Conservation (phyloP, 1,140 invertebrate species). For the Eubasilissa regina region DNA sequence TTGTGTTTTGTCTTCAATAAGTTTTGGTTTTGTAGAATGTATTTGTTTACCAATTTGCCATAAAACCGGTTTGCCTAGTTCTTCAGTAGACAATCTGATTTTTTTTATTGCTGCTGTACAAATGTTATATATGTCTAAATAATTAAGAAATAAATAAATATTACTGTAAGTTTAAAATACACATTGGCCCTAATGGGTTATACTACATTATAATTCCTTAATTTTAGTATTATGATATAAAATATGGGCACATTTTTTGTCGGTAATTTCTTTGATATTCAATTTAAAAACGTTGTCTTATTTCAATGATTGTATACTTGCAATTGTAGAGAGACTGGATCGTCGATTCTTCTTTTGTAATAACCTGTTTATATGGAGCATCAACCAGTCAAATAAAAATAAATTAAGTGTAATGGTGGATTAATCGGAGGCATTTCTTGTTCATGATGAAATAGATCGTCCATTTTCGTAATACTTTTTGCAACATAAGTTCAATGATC, state of each 20-base stretch:
- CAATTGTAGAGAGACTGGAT: slow-evolving; percentile 15
- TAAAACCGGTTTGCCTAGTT: too few relatives aligned
- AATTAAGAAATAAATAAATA: too few relatives aligned
- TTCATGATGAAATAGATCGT: slow-evolving; percentile 14
- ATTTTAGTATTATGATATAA: not conserved
- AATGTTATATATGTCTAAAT: too few relatives aligned
- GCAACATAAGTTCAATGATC: not conserved
- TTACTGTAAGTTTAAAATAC: not conserved
- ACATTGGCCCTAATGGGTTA: not conserved
- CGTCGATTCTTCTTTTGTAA: not conserved
- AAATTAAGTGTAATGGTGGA: not conserved
- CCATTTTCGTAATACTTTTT: not conserved
- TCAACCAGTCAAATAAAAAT: not conserved
- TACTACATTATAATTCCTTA: not conserved
- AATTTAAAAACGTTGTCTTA: not conserved
- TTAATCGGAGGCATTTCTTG: not conserved
- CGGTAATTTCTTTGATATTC: too few relatives aligned
- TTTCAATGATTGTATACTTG: not conserved
- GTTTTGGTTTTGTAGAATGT: too few relatives aligned
- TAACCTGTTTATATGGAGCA: not conserved
- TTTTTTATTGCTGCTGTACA: too few relatives aligned
- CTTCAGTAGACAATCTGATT: too few relatives aligned
- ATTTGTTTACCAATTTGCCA: too few relatives aligned
- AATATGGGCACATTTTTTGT: too few relatives aligned
- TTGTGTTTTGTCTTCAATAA: too few relatives aligned